Base-by-base conservation (phyloP, 2,888 invertebrate species). In the Ectemnius lituratus region DNA sequence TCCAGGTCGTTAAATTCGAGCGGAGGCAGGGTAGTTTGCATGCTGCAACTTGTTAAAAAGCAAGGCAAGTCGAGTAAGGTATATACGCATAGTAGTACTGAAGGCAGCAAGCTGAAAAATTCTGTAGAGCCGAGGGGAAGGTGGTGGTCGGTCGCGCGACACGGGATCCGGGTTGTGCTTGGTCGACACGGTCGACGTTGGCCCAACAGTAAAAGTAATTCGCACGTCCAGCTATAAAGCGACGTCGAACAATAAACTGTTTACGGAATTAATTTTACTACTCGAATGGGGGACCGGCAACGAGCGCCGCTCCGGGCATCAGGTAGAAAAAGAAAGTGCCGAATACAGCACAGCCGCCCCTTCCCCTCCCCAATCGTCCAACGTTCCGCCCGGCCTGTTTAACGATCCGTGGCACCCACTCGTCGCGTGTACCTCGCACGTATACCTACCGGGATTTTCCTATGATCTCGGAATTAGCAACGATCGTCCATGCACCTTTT, bases 211-310 rank as follows among this genome's bases (percentile, higher is more conserved):
- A 87, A 88, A 88, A 84, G 73, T 78, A 82, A 84, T 87, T 87
- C 84, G 83, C 83, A 85, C 83, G 83, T 85, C 80, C 82, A 62
- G 82, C 79, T 81, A 83, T 89, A 88, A 88, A 88, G 78, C 76
- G 70, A 79, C 79, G 64, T 60, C 60, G 78, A 86, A 89, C 86
- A 89, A 86, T 88, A 87, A 87, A 87, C 47, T 85, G 86, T 87
- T 88, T 88, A 85, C 82, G 75, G 82, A 85, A 88, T 89, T 88
- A 88, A 88, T 87, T 88, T 88, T 88, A 88, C 78, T 86, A 83
- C 85, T 80, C 72, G 74, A 76, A 79, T 63, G 75, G 65, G 65
- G 62, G 68, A 67, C 20, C 56, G 69, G 57, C 58, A 78, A 74
- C 52, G 67, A 71, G 64, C 62, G 64, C 8, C 62, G 16, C 16